Evolutionary conservation across 2,113 vertebrate species (phyloP), one percentile per base, ranked within the genome.

Genomic region (Glareola pratincola): DNA sequence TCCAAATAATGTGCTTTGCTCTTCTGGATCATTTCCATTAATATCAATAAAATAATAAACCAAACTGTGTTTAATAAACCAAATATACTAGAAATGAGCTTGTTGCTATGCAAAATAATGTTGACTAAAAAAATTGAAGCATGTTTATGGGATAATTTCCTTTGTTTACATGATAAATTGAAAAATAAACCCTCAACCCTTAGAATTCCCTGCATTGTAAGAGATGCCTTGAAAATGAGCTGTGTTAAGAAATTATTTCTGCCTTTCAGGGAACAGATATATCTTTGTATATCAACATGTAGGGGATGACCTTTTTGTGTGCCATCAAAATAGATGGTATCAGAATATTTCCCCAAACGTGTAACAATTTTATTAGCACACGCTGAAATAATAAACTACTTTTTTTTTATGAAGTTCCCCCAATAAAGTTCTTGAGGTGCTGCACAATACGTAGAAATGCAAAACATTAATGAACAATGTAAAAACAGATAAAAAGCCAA

Each of bases 401-500:
- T 53, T 63, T 51, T 62, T 73, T 1, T 7, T 3, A 69, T 74
- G 16, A 85, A 92, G 27, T 73, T 68, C 18, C 30, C 82, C 30
- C 74, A 5, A 59, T 77, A 23, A 81, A 82, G 87, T 90, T 94
- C 82, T 90, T 37, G 69, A 91, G 79, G 89, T 75, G 73, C 73
- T 53, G 29, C 76, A 89, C 59, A 87, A 85, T 74, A 50, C 21
- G 27, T 79, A 64, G 81, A 97, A 95, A 94, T 62, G 36, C 63
- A 85, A 92, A 95, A 80, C 91, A 93, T 87, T 81, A 80, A 54
- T 54, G 82, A 91, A 85, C 90, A 89, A 78, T 75, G 69, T 68
- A 47, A 92, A 90, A 94, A 69, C 84, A 97, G 83, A 88, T 79
- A 15, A 96, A 96, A 97, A 85, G 85, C 95, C 95, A 93, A 97